Conservation (phyloP, 2,113 vertebrate species). For the Grammomys surdaster region DNA sequence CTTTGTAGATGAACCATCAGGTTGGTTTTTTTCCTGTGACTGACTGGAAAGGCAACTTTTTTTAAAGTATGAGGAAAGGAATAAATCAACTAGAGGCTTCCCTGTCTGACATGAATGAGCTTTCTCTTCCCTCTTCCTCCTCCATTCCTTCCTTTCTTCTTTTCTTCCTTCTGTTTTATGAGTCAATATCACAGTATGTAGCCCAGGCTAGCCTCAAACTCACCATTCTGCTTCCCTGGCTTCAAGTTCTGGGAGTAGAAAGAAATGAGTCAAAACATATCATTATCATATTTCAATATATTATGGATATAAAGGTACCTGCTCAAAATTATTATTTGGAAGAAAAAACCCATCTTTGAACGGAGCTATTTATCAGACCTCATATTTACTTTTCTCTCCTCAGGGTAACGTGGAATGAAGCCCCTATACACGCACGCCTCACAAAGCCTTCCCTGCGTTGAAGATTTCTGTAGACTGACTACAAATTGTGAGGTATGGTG, state of each 20-base stretch:
- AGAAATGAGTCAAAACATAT: neutral
- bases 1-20: neutral
- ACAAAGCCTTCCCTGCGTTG: neutral
- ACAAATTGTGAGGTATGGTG: neutral
- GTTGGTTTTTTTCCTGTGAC: neutral
- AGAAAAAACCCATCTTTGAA: neutral
- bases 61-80: neutral
- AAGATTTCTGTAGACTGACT: neutral
- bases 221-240: neutral
- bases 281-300: neutral
- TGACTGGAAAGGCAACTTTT: neutral
- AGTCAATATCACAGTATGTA: neutral
- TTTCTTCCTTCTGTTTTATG: neutral
- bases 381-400: neutral
- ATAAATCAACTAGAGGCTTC: neutral
- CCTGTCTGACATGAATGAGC: neutral
- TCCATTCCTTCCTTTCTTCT: no score
- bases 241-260: neutral
- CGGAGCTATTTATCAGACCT: neutral
- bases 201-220: neutral
- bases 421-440: neutral
- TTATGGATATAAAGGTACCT: neutral
- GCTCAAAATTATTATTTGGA: neutral
- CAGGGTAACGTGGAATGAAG: neutral
- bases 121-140: accelerated